Evolutionary conservation across 2,113 vertebrate species (phyloP).

Genomic region (Colinus virginianus): DNA sequence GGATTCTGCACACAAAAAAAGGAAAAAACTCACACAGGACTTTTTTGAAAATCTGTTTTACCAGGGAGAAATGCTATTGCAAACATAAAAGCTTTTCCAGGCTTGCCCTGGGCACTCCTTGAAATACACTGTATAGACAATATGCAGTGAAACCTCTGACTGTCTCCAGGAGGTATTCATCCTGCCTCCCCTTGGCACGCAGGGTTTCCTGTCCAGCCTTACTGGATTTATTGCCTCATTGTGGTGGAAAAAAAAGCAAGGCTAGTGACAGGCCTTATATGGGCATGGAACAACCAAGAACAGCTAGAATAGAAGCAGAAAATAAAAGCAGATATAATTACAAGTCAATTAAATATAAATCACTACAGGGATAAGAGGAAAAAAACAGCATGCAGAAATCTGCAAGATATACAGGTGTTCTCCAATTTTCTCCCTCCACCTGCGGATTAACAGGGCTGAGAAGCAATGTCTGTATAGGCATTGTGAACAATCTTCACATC

Average conservation of each 20-base stretch:
- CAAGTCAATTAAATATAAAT: constrained; percentile 58
- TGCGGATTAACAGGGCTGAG: constrained; percentile 2
- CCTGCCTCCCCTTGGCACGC: constrained; percentile 61
- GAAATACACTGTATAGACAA: constrained; percentile 35
- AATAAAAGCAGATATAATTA: constrained; percentile 29
- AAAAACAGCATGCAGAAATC: constrained; percentile 17
- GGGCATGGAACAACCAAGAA: constrained; percentile 35
- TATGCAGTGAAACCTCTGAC: background rate
- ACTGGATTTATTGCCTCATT: constrained; percentile 62
- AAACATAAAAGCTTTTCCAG: constrained; percentile 50
- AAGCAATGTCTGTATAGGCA: background rate
- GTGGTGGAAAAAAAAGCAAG: constrained; percentile 48
- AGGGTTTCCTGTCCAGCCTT: constrained; percentile 64
- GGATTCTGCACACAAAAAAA: constrained; percentile 6
- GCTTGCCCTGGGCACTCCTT: constrained; percentile 50
- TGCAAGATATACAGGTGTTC: constrained; percentile 37
- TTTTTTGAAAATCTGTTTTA: constrained; percentile 23
- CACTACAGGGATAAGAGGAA: constrained; percentile 5
- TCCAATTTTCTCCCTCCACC: background rate
- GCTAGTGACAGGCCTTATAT: constrained; percentile 58
- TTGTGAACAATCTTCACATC: background rate
- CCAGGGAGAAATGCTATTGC: constrained; percentile 31
- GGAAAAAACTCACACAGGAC: background rate
- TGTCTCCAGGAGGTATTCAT: constrained; percentile 33
- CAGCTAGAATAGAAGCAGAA: background rate